Percentiles rank a stretch among this genome's conserved stretches.
Evolutionary conservation across 2,113 vertebrate genomes (phyloP).

Genomic region (Sigmodon hispidus): DNA sequence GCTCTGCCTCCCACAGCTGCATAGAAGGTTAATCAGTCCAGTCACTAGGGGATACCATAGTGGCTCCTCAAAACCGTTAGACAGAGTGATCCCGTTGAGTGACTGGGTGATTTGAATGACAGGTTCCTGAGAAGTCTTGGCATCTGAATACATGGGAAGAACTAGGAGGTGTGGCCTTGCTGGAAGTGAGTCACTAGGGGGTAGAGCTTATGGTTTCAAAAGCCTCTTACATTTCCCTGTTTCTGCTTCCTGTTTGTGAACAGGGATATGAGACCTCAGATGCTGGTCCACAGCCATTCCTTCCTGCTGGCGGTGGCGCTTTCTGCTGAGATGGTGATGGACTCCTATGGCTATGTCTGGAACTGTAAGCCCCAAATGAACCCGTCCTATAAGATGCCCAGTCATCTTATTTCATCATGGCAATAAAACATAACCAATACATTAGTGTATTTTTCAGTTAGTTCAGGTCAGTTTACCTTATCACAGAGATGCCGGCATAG

Average conservation of each 20-base stretch:
- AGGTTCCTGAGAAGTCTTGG: not conserved
- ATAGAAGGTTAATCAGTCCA: not conserved
- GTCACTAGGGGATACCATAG: not conserved
- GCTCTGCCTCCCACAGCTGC: not conserved
- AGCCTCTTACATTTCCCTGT: not conserved
- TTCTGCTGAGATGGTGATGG: not conserved
- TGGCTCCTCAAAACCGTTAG: not conserved
- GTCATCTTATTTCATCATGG: too few species aligned
- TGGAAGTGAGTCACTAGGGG: not conserved
- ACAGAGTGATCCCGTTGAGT: not conserved
- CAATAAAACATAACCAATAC: too few species aligned
- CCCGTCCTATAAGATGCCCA: too few species aligned
- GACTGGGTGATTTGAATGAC: not conserved
- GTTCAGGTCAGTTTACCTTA: too few species aligned
- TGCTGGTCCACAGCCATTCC: not conserved
- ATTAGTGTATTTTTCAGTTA: too few species aligned
- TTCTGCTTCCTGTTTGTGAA: not conserved
- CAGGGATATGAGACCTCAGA: not conserved
- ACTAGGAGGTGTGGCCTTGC: not conserved
- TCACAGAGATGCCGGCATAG: too few species aligned
- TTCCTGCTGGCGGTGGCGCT: not conserved
- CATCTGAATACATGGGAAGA: not conserved
- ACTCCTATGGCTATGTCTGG: not conserved
- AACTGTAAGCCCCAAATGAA: not conserved
- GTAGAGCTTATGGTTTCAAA: not conserved